phyloP scores from a whole-genome alignment of 2,113 vertebrate genomes.

The Sander lucioperca region DNA sequence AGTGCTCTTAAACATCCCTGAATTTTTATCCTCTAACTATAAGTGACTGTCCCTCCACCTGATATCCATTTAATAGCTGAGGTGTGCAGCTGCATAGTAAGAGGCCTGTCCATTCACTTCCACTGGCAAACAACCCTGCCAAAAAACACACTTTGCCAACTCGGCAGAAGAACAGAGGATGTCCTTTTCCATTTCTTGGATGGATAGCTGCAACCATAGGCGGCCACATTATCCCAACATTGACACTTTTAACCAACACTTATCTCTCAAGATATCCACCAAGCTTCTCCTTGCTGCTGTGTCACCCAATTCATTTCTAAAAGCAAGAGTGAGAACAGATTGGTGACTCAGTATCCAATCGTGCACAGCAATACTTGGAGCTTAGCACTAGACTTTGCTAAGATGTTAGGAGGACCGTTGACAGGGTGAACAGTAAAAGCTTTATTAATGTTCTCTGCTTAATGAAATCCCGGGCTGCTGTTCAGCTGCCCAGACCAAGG shows the following conservation, averaged over 20 bases:
- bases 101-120: constrained; percentile 71
- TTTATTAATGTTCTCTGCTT: constrained; percentile 44
- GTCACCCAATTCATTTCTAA: constrained; percentile 17
- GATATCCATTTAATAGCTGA: constrained; percentile 58
- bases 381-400: constrained; percentile 3
- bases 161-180: constrained; percentile 61
- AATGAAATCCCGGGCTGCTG: constrained; percentile 47
- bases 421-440: constrained; percentile 45
- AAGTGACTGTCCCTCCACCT: constrained; percentile 47
- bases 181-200: constrained; percentile 48
- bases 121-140: constrained; percentile 58
- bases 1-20: background rate
- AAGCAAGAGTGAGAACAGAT: constrained; percentile 9
- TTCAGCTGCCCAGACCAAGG: constrained; percentile 28
- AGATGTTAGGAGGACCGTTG: constrained; percentile 28
- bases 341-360: constrained; percentile 22
- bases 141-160: constrained; percentile 64
- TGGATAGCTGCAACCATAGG: background rate
- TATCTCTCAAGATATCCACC: constrained; percentile 13
- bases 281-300: background rate
- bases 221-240: constrained; percentile 6
- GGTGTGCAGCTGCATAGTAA: constrained; percentile 71
- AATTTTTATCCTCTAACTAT: constrained; percentile 17
- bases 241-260: constrained; percentile 32
- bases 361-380: background rate